These are phyloP conservation scores for Napeogenes sylphis DNA, from an alignment of 2,888 invertebrate genomes.

Conservation along the genomic window DNA sequence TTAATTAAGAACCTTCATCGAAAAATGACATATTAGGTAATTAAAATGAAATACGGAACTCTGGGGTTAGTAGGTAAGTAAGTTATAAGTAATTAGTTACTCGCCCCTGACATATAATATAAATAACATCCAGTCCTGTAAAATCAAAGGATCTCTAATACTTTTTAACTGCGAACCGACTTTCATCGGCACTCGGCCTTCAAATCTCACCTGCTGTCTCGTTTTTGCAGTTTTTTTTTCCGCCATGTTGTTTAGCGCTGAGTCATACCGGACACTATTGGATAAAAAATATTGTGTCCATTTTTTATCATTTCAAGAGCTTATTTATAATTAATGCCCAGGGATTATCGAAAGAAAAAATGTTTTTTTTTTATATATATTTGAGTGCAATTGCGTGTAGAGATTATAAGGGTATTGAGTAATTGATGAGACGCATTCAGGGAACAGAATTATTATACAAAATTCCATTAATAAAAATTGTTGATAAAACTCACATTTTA, in stretches of 20 bases:
- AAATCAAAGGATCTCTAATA: slow-evolving; percentile 41
- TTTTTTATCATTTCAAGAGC: slow-evolving; percentile 8
- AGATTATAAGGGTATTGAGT: not conserved
- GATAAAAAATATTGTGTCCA: slow-evolving; percentile 9
- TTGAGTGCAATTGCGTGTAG: slow-evolving; percentile 4
- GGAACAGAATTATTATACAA: too few species aligned
- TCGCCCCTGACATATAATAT: not conserved
- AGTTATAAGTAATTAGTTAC: too few species aligned
- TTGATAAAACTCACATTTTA: too few species aligned
- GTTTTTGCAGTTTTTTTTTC: slow-evolving; percentile 45
- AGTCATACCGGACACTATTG: slow-evolving; percentile 37
- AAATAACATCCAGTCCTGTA: not conserved
- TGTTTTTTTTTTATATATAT: not conserved
- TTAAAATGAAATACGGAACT: too few species aligned
- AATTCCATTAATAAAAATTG: too few species aligned
- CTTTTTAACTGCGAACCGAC: slow-evolving; percentile 40
- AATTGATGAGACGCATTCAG: too few species aligned
- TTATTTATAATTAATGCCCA: not conserved
- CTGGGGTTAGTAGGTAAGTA: too few species aligned
- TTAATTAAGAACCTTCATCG: too few species aligned
- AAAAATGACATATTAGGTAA: too few species aligned
- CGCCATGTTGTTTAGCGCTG: slow-evolving; percentile 43
- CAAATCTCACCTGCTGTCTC: slow-evolving; percentile 47
- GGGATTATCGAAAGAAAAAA: too few species aligned
- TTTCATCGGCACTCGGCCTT: slow-evolving; percentile 53